Conservation (phyloP, 2,113 vertebrate genomes). For the Ovibos moschatus region DNA sequence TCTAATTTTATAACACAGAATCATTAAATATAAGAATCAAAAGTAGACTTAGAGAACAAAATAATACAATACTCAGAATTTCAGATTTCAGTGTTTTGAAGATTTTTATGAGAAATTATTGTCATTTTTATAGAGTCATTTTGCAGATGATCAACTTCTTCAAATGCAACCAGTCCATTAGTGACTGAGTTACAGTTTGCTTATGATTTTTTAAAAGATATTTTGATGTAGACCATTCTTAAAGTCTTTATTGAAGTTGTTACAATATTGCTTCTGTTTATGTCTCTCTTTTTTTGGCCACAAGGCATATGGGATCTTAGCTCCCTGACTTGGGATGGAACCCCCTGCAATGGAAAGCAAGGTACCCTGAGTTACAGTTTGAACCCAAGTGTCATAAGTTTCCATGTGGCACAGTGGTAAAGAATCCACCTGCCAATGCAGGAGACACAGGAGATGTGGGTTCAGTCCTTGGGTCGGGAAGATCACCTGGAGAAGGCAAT, state of each 20-base stretch:
- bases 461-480: background rate
- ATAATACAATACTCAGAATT: background rate
- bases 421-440: background rate
- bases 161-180: background rate
- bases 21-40: background rate
- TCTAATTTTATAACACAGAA: background rate
- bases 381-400: background rate
- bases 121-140: background rate
- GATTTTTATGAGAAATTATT: background rate
- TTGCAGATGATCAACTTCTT: background rate
- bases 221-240: background rate
- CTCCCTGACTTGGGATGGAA: background rate
- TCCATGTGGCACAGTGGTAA: background rate
- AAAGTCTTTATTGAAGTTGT: background rate
- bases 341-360: background rate
- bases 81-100: background rate
- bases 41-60: conserved; percentile 17
- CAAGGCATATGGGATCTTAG: background rate
- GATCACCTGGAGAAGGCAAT: background rate
- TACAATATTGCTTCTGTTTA: background rate
- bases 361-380: background rate
- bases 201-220: background rate
- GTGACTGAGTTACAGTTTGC: background rate
- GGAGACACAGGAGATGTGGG: background rate
- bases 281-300: background rate